A percentile compares a stretch with the other conserved stretches of the same genome.
Evolutionary conservation across 2,797 vertebrate species (phyloP).

Genomic region (Lutra lutra): DNA sequence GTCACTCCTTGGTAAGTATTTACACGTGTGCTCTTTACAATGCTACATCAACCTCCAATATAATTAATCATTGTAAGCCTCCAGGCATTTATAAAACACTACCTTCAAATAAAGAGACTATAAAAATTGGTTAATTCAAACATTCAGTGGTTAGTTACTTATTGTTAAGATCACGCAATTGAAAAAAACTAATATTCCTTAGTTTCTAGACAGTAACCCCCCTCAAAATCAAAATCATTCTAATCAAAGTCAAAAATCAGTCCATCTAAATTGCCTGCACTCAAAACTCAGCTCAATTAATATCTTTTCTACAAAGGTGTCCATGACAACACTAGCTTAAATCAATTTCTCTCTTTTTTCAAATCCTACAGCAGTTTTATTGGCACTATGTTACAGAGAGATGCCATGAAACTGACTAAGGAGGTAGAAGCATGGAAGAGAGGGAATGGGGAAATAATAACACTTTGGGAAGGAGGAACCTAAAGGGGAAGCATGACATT

Average conservation of each 20-base stretch:
- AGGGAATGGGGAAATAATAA: background rate
- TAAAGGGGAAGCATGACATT: background rate
- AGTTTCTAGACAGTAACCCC: background rate
- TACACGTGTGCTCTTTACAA: accelerated
- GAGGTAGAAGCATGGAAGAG: background rate
- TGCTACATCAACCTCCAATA: background rate
- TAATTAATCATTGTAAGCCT: background rate
- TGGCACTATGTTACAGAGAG: background rate
- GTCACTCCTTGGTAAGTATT: background rate
- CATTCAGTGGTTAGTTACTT: background rate
- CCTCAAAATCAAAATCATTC: background rate
- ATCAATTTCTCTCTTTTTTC: background rate
- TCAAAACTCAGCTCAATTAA: background rate
- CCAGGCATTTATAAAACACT: background rate
- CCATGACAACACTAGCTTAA: constrained; percentile 29
- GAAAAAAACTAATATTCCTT: background rate
- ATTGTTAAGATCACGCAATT: background rate
- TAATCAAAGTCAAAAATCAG: background rate
- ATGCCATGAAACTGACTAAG: background rate
- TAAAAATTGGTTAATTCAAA: background rate
- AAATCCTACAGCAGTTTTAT: background rate
- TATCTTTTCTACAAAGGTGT: background rate
- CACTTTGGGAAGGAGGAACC: background rate
- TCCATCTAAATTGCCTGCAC: background rate
- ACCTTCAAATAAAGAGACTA: background rate